These are phyloP conservation scores for Polietes domitor DNA, from an alignment of 2,888 invertebrate genomes.

Conservation along the genomic window DNA sequence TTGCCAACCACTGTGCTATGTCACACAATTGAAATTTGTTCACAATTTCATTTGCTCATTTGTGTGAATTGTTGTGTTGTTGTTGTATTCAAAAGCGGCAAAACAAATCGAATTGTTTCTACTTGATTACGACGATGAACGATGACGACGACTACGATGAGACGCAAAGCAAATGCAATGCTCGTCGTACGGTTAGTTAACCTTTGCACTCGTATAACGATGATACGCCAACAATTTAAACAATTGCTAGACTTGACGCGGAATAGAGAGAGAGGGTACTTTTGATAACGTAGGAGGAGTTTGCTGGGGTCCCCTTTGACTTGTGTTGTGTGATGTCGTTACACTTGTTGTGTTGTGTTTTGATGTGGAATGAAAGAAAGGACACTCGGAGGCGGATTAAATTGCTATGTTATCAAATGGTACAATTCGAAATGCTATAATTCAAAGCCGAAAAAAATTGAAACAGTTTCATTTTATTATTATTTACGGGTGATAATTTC, in stretches of 20 bases:
- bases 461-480: no score
- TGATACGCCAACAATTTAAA: slow-evolving; percentile 54
- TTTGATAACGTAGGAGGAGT: background rate
- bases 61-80: slow-evolving; percentile 56
- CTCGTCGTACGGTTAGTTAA: slow-evolving; percentile 25
- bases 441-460: no score
- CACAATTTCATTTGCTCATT: slow-evolving; percentile 61
- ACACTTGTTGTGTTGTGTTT: background rate
- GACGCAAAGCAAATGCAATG: background rate
- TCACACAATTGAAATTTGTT: slow-evolving; percentile 51
- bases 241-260: slow-evolving; percentile 51
- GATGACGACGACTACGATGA: background rate
- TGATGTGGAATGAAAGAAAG: background rate
- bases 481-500: no score
- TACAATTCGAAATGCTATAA: background rate
- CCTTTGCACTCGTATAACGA: slow-evolving; percentile 27
- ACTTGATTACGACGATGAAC: slow-evolving; percentile 61
- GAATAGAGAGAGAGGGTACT: background rate
- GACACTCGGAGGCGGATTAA: background rate
- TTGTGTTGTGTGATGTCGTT: no score
- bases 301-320: background rate
- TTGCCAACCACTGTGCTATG: background rate
- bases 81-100: slow-evolving; percentile 34
- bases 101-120: slow-evolving; percentile 66
- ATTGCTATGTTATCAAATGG: background rate